phyloP scores from a whole-genome alignment of 1,140 invertebrate genomes.

The Diuraphis noxia region DNA sequence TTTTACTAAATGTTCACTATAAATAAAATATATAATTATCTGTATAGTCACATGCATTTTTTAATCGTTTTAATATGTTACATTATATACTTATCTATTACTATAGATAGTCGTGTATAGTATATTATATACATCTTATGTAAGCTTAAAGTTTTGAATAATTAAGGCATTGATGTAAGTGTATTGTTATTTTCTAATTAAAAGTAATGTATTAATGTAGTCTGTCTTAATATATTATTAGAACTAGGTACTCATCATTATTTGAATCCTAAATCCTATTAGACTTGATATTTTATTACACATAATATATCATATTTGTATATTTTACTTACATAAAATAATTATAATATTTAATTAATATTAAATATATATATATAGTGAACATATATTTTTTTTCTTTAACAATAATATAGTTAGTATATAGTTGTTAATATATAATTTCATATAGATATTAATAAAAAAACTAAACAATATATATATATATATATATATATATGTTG shows the following conservation, averaged over 20 bases:
- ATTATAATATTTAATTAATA: too few relatives aligned
- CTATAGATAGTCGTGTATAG: background rate
- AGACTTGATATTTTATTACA: background rate
- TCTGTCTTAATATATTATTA: background rate
- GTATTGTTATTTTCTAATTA: background rate
- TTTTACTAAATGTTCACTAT: background rate
- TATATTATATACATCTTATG: background rate
- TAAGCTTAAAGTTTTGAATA: background rate
- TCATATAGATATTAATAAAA: background rate
- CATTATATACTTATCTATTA: background rate
- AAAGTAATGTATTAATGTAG: background rate
- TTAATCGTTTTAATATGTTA: background rate
- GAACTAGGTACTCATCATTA: background rate
- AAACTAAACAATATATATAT: background rate
- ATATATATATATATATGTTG: too few relatives aligned
- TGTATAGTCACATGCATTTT: background rate
- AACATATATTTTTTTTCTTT: background rate
- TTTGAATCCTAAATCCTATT: background rate
- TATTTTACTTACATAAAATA: background rate
- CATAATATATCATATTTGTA: background rate
- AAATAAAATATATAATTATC: background rate
- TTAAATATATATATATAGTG: background rate
- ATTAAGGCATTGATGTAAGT: background rate
- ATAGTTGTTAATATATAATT: too few relatives aligned
- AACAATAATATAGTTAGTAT: background rate